phyloP scores from a whole-genome alignment of 2,797 vertebrate species.

The Melopsittacus undulatus region DNA sequence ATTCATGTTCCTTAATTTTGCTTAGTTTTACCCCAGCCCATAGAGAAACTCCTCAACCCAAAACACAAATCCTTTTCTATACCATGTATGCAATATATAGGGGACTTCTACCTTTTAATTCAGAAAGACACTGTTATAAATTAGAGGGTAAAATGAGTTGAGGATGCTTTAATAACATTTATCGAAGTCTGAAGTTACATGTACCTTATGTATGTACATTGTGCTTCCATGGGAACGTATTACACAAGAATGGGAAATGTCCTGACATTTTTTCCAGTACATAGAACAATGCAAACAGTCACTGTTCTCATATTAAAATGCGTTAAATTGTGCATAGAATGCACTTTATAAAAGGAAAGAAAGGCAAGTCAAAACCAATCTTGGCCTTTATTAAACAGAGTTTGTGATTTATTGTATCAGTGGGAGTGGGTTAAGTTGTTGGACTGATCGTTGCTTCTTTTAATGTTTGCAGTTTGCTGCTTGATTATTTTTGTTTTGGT shows the following conservation, averaged over 20 bases:
- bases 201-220: neutral
- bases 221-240: conserved; percentile 48
- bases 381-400: neutral
- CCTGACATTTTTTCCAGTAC: neutral
- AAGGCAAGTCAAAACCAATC: neutral
- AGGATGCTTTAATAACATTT: conserved; percentile 38
- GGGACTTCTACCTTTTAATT: neutral
- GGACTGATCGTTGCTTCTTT: neutral
- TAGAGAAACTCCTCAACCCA: neutral
- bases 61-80: neutral
- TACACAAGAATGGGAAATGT: neutral
- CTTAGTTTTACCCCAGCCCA: neutral
- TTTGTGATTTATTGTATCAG: conserved; percentile 1
- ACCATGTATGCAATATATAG: neutral
- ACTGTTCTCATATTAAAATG: conserved; percentile 1
- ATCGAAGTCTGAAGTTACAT: conserved; percentile 26
- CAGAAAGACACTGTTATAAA: neutral
- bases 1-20: neutral
- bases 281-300: conserved; percentile 12
- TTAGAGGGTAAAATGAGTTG: neutral
- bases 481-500: neutral
- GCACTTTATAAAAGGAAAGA: neutral
- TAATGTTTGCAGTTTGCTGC: neutral
- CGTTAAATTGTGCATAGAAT: neutral
- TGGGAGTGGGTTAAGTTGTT: neutral